phyloP scores from a whole-genome alignment of 1,140 invertebrate genomes.

The Procambarus clarkii region DNA sequence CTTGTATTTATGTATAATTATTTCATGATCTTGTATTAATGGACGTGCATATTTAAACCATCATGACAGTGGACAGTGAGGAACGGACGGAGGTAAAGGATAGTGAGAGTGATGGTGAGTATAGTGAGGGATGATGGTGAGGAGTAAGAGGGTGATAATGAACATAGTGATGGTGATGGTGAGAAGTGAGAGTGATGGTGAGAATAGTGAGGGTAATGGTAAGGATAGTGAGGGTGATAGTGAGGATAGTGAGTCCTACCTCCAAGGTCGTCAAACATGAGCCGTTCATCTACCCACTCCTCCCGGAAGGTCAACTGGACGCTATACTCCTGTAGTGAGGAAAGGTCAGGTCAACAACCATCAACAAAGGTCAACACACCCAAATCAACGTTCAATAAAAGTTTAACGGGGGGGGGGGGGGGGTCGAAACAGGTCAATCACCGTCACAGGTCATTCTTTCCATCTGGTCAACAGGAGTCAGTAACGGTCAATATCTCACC shows the following conservation, averaged over 20 bases:
- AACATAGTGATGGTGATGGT: background rate
- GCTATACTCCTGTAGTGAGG: conserved; percentile 89
- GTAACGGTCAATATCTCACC: no score
- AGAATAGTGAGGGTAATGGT: background rate
- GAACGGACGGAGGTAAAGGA: background rate
- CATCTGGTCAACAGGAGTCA: no score
- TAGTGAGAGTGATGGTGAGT: background rate
- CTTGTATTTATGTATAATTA: background rate
- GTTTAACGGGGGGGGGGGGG: no score
- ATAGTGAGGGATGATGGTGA: background rate
- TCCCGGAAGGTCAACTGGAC: conserved; percentile 96
- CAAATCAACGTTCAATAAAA: no score
- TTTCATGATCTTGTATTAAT: background rate
- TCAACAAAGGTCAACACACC: background rate
- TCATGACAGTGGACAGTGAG: background rate
- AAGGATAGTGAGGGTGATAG: background rate
- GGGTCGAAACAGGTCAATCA: no score
- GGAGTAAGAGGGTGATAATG: background rate
- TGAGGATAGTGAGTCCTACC: conserved; percentile 79
- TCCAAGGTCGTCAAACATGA: conserved; percentile 91
- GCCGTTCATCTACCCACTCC: conserved; percentile 94
- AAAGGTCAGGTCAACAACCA: conserved; percentile 45
- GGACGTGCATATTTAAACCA: background rate
- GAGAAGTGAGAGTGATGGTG: background rate
- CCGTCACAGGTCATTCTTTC: no score